Evolutionary conservation across 2,113 vertebrate species (phyloP).

Genomic region (Poecilia latipinna): DNA sequence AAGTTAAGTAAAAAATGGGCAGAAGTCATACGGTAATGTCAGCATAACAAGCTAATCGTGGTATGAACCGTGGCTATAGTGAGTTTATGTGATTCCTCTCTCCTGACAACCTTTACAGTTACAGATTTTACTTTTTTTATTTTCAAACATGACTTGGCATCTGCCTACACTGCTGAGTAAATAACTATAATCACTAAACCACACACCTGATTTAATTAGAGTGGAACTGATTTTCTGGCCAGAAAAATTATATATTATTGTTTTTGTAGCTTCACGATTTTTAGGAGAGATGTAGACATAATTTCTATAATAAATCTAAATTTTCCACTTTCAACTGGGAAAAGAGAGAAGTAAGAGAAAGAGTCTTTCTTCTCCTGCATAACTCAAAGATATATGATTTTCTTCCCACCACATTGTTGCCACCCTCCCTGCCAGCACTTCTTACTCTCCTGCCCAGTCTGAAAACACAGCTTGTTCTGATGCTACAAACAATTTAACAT

Average conservation of each 20-base stretch:
- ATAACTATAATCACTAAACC: no score
- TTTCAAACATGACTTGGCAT: neutral
- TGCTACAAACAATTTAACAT: neutral
- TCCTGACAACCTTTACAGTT: neutral
- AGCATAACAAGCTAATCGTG: no score
- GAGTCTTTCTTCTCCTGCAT: neutral
- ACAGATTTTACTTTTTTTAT: neutral
- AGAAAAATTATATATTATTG: neutral
- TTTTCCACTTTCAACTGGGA: neutral
- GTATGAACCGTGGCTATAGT: no score
- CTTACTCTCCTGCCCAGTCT: conserved; percentile 3
- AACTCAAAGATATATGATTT: conserved; percentile 20
- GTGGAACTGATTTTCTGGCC: no score
- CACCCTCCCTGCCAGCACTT: neutral
- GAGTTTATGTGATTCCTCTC: neutral
- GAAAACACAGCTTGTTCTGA: neutral
- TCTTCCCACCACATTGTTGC: neutral
- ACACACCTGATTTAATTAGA: no score
- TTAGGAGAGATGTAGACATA: neutral
- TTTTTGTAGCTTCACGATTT: neutral
- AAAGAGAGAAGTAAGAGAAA: no score
- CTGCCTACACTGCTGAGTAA: no score
- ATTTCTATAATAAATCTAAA: neutral
- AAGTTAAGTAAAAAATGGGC: no score
- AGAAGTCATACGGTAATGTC: no score